phyloP scores from a whole-genome alignment of 2,888 invertebrate genomes.

The Agonopterix subpropinquella region DNA sequence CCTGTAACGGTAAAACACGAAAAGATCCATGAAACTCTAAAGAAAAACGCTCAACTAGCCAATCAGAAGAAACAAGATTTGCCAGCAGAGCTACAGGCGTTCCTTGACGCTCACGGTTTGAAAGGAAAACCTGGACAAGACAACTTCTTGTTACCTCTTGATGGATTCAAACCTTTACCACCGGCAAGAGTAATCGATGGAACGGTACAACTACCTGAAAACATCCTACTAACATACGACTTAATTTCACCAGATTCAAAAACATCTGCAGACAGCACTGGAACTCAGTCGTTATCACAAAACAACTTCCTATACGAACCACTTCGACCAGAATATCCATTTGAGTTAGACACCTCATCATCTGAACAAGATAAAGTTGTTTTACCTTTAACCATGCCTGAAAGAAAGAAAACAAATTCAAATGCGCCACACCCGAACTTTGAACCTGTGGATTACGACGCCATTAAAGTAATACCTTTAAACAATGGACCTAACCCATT shows the following conservation, averaged over 20 bases:
- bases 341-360: constrained; percentile 58
- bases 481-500: constrained; percentile 51
- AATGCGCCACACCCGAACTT: constrained; percentile 32
- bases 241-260: constrained; percentile 46
- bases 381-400: constrained; percentile 55
- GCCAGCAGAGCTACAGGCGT: constrained; percentile 55
- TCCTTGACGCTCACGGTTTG: constrained; percentile 57
- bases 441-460: constrained; percentile 59
- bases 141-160: constrained; percentile 56
- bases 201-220: constrained; percentile 59
- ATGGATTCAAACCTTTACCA: constrained; percentile 65
- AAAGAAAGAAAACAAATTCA: constrained; percentile 41
- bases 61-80: constrained; percentile 40
- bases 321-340: constrained; percentile 48
- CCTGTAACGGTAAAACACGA: constrained; percentile 29
- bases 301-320: constrained; percentile 57
- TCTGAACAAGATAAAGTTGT: constrained; percentile 48
- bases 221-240: constrained; percentile 58
- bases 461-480: constrained; percentile 61
- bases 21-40: constrained; percentile 32
- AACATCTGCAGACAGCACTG: constrained; percentile 20
- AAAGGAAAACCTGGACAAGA: constrained; percentile 54
- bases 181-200: constrained; percentile 55
- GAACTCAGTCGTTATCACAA: constrained; percentile 25
- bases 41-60: constrained; percentile 31